Conservation (phyloP, 2,113 vertebrate species). For the Tor tambroides region DNA sequence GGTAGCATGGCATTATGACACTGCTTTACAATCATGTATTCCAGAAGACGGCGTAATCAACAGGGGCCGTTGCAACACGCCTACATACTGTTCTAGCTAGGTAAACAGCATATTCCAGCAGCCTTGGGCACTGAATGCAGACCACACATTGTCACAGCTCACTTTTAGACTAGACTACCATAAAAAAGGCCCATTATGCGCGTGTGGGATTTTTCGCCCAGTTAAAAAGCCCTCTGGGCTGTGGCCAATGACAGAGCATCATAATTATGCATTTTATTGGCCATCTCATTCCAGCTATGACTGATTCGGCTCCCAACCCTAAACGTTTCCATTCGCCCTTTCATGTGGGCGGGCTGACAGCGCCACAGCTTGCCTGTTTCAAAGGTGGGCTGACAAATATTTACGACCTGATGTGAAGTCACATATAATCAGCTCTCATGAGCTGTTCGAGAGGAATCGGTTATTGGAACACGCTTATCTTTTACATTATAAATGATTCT, state of each 20-base stretch:
- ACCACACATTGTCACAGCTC: slow-evolving; percentile 79
- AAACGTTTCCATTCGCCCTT: slow-evolving; percentile 80
- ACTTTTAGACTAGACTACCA: slow-evolving; percentile 71
- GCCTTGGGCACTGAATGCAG: slow-evolving; percentile 67
- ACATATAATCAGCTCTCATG: slow-evolving; percentile 75
- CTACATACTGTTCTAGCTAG: slow-evolving; percentile 46
- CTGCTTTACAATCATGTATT: slow-evolving; percentile 58
- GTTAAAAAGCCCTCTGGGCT: slow-evolving; percentile 69
- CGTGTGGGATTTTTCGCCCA: slow-evolving; percentile 72
- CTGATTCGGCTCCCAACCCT: slow-evolving; percentile 76
- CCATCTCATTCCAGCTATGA: slow-evolving; percentile 78
- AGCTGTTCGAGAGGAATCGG: slow-evolving; percentile 71
- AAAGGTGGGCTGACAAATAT: slow-evolving; percentile 82
- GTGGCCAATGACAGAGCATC: slow-evolving; percentile 79
- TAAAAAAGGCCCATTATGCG: slow-evolving; percentile 76
- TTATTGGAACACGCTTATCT: slow-evolving; percentile 73
- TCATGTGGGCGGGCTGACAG: slow-evolving; percentile 75
- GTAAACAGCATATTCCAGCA: slow-evolving; percentile 54
- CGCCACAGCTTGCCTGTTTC: slow-evolving; percentile 73
- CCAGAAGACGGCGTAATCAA: slow-evolving; percentile 61
- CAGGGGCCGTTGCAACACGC: slow-evolving; percentile 62
- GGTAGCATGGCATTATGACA: slow-evolving; percentile 58
- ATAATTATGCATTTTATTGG: slow-evolving; percentile 82
- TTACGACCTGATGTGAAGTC: slow-evolving; percentile 74
- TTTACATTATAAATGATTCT: slow-evolving; percentile 73